These are phyloP conservation scores for Sarcophaga peregrina DNA, from an alignment of 1,140 invertebrate species.

Conservation along the genomic window DNA sequence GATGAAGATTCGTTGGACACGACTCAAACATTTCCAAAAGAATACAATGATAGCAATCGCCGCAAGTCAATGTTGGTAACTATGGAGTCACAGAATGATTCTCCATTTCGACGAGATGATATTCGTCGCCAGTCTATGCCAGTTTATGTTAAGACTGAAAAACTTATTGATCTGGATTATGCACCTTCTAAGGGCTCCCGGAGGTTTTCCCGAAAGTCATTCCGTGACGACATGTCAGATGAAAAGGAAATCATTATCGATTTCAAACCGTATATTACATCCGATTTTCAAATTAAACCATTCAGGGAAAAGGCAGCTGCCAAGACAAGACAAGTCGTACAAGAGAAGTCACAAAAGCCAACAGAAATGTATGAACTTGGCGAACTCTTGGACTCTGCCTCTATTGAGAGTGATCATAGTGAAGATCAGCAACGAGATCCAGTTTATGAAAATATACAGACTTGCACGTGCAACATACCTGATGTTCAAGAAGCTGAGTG, in stretches of 20 bases:
- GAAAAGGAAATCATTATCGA: slow-evolving; percentile 87
- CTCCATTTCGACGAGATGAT: slow-evolving; percentile 58
- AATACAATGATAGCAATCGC: slow-evolving; percentile 47
- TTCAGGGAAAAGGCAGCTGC: slow-evolving; percentile 45
- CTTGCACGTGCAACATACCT: slow-evolving; percentile 13
- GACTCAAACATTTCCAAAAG: slow-evolving; percentile 26
- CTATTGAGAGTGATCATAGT: slow-evolving; percentile 23
- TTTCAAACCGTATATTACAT: slow-evolving; percentile 78
- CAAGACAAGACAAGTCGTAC: not conserved
- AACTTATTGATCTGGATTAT: slow-evolving; percentile 60
- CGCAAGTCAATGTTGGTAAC: slow-evolving; percentile 59
- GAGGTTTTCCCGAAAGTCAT: slow-evolving; percentile 50
- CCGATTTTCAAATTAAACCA: slow-evolving; percentile 7
- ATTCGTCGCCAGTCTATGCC: slow-evolving; percentile 61
- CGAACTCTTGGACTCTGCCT: slow-evolving; percentile 21
- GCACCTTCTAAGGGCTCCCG: slow-evolving; percentile 40
- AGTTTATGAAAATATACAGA: slow-evolving; percentile 59
- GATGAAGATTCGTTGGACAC: slow-evolving; percentile 51
- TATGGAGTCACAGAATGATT: slow-evolving; percentile 46
- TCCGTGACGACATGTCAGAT: slow-evolving; percentile 65
- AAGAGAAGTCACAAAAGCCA: not conserved
- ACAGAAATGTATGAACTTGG: not conserved
- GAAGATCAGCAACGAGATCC: slow-evolving; percentile 49
- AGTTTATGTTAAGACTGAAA: slow-evolving; percentile 60
- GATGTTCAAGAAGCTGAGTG: slow-evolving; percentile 3